Base-by-base conservation (phyloP, 2,888 invertebrate genomes). In the Parnassius orleans region DNA sequence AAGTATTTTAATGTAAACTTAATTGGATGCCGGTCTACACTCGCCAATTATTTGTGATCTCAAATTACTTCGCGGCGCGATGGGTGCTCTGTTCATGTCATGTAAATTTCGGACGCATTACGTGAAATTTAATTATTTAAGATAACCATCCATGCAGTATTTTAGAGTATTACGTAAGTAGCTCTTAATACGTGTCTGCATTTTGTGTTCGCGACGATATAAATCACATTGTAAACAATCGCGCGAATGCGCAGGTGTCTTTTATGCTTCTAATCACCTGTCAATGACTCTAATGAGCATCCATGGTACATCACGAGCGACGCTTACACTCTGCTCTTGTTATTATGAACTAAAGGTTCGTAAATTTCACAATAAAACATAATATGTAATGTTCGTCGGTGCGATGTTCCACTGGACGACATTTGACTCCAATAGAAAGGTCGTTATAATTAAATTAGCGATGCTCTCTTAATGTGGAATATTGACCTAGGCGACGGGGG, bases 351-450 rank as follows among this genome's bases (percentile, higher is more conserved):
- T 74, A 77, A 76, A 75, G 71, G 71, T 75, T 69, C 64, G 65
- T 64, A 66, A 66, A 72, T 79, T 81, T 78, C 75, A 77, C 75
- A 78, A 79, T 73, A 67, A 69, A 61, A 72, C 67, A 68, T 68
- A 70, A 62, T 63, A 65, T 58, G 55, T 66, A 53, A 53, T 15
- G 47, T 15, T 46, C 43, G 41, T 19, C 60, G 46, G 7, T 42
- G 47, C 66, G 60, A 61, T 53, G 58, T 60, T 62, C 61, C 60
- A 57, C 60, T 61, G 61, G 63, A 64, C 66, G 68, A 69, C 78
- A 87, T 84, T 87, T 87, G 86, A 85, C 82, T 80, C 77, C 80
- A 86, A 86, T 87, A 78, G 79, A 86, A 83, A 87, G 87, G 86
- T 87, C 88, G 80, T 72, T 65, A 67, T 87, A 85, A 86, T 88